Base-by-base conservation (phyloP, 2,888 invertebrate species). In the Cordilura impudica region DNA sequence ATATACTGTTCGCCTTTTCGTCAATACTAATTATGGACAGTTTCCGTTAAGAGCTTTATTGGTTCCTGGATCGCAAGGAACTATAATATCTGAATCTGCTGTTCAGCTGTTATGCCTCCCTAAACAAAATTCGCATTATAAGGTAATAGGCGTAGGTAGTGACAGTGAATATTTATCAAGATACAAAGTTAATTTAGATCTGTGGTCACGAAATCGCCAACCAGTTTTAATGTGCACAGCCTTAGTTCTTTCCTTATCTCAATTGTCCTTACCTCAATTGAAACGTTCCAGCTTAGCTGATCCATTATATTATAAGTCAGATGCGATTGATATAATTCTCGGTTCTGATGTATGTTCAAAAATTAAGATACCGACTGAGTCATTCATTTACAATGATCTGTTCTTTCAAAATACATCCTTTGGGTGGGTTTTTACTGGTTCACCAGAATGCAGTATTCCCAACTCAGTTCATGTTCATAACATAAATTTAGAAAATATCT, bases 61-160 rank as follows among this genome's bases (percentile, higher is more conserved):
- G 4, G 72, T 72, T 66, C 61, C 75, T 51, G 75, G 49, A 3
- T 67, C 67, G 8, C 76, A 73, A 49, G 63, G 66, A 5, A 60
- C 45, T 18, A 49, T 73, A 16, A 70, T 78, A 21, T 47, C 72
- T 2, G 72, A 73, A 19, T 16, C 51, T 39, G 78, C 63, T 7
- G 67, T 49, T 45, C 67, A 72, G 47, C 43, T 54, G 7, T 29
- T 72, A 39, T 10, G 31, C 8, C 26, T 70, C 6, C 23, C 39
- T 26, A 78, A 49, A 29, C 47, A 21, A 1, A 76, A 67, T 12
- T 47, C 66, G 6, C 31, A 12, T 18, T 56, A 21, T n/a, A 14
- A 58, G 2, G 19, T 65, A 5, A 35, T 16, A 2, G 77, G 66
- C 12, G 51, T 78, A 19, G 63, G 47, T 10, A 63, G 61, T n/a